These are phyloP conservation scores for Trachelipus rathkii DNA, from an alignment of 1,140 invertebrate species.

Conservation along the genomic window DNA sequence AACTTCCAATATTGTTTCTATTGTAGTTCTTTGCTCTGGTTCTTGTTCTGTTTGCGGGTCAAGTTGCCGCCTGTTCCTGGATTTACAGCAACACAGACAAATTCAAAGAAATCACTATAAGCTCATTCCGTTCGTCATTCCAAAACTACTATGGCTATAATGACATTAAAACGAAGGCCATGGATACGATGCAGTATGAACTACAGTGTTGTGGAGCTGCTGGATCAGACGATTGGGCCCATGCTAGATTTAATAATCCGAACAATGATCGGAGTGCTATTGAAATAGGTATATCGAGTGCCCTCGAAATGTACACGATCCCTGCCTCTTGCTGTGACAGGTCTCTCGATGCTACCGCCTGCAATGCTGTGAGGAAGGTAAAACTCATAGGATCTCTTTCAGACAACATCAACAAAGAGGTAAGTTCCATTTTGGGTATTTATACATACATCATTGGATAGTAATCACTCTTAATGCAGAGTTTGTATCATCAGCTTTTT, in stretches of 20 bases:
- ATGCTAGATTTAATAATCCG: conserved; percentile 58
- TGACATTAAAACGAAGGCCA: conserved; percentile 37
- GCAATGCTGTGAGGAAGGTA: conserved; percentile 53
- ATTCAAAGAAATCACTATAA: conserved; percentile 29
- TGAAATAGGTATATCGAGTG: conserved; percentile 44
- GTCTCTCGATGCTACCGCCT: conserved; percentile 50
- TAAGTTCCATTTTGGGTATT: conserved; percentile 44
- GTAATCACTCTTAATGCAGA: too few species aligned
- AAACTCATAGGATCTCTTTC: conserved; percentile 54
- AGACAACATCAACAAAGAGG: conserved; percentile 57
- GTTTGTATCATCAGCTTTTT: too few species aligned
- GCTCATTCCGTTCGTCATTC: conserved; percentile 29
- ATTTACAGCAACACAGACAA: conserved; percentile 31
- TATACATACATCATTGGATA: too few species aligned
- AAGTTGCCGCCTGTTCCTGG: conserved; percentile 37
- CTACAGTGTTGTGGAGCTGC: conserved; percentile 68
- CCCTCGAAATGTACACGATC: conserved; percentile 53
- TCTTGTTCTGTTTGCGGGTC: conserved; percentile 31
- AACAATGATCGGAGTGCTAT: conserved; percentile 41
- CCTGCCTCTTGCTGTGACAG: conserved; percentile 60
- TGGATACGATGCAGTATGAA: conserved; percentile 48
- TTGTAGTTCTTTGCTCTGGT: conserved; percentile 39
- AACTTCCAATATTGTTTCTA: not conserved
- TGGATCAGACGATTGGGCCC: conserved; percentile 66
- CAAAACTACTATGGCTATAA: conserved; percentile 34